Evolutionary conservation across 2,113 vertebrate species (phyloP).

Genomic region (Prionailurus bengalensis): DNA sequence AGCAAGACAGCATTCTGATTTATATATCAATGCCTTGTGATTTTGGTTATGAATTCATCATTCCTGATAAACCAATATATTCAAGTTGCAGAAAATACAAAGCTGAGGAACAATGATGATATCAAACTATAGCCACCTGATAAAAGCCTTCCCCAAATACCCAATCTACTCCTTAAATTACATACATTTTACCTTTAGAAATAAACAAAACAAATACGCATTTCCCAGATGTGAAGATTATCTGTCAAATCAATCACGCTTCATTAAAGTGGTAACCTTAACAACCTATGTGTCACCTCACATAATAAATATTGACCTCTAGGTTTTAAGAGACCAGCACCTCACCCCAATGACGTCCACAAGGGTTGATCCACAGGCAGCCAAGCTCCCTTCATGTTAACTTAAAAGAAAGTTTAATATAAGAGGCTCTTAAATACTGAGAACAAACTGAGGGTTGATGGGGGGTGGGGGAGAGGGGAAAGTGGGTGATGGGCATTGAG

Average conservation of each 20-base stretch:
- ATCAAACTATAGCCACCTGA: constrained; percentile 8
- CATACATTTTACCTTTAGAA: not conserved
- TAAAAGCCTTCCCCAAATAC: constrained; percentile 32
- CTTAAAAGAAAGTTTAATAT: not conserved
- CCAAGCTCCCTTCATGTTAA: not conserved
- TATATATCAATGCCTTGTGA: constrained; percentile 3
- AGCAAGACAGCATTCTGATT: not conserved
- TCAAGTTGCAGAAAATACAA: constrained; percentile 48
- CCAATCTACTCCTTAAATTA: not conserved
- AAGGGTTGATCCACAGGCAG: not conserved
- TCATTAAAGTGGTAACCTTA: not conserved
- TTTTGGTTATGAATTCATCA: constrained; percentile 26
- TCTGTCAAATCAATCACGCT: not conserved
- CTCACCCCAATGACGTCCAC: not conserved
- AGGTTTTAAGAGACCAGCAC: not conserved
- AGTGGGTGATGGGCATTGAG: too few relatives aligned
- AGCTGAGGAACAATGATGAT: not conserved
- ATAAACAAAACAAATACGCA: constrained; percentile 30
- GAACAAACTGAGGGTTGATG: too few relatives aligned
- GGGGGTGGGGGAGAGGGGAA: too few relatives aligned
- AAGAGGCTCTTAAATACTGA: too few relatives aligned
- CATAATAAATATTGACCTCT: not conserved
- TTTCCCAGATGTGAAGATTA: constrained; percentile 3
- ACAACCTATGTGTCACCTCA: not conserved
- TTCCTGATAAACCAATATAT: constrained; percentile 16